Base-by-base conservation (phyloP, 2,797 vertebrate species). In the Leptodactylus fallax region DNA sequence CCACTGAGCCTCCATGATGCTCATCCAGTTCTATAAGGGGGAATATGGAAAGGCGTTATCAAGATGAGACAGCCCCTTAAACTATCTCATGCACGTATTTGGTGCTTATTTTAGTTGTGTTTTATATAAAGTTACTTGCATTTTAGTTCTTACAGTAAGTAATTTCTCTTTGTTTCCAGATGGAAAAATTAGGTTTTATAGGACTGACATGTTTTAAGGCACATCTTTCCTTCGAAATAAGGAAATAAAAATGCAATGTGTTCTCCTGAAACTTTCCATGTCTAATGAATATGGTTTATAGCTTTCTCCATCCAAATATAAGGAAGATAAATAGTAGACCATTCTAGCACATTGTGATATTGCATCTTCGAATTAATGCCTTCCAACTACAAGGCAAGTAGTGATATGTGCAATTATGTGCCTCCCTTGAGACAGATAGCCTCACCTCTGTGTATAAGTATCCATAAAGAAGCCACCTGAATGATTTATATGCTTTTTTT, bases 401-500 rank as follows among this genome's bases (percentile, higher is more conserved):
- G 79, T 51, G 53, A 71, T 53, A 60, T 27, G 47, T 90, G 63
- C 63, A 85, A 51, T 87, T 87, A 84, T 12, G 6, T n/a, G 10
- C 16, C 76, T 71, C 51, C 85, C 87, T 65, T 72, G 7, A 90
- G 49, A 85, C 83, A 36, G 83, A 86, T 79, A 85, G 84, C 61
- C 51, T n/a, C 2, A 21, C 83, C 90, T 81, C 63, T 87, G 74
- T 81, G 81, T 53, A 6, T 56, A 88, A 85, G 82, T 85, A 84
- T 80, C 63, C 77, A 88, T 13, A 90, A 14, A 90, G 12, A 85
- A 86, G 86, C 16, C 79, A 87, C 86, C 51, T 36, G 82, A 87
- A 90, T 5, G 85, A 90, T 58, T 16, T 85, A 51, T 36, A 25
- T 71, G 17, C 21, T 9, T 86, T 13, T 19, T 82, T 72, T 90